These are phyloP conservation scores for Microctenopoma lineatum DNA, from an alignment of 2,797 vertebrate species.

Conservation along the genomic window DNA sequence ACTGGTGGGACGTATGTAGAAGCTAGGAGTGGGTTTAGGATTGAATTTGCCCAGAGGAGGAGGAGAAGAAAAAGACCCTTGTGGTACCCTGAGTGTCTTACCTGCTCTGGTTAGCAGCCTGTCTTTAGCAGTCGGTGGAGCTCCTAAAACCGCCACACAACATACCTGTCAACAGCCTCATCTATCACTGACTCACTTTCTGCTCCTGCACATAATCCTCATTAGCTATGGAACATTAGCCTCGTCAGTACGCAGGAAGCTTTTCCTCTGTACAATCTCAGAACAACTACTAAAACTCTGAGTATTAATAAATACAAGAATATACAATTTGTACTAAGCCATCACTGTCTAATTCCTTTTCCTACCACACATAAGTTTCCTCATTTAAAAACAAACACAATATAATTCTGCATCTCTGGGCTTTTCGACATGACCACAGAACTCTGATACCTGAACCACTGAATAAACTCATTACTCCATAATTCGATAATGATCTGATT, in stretches of 20 bases:
- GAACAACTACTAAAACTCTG: neutral
- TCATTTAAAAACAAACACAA: neutral
- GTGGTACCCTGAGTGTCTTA: conserved; percentile 69
- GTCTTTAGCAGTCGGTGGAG: conserved; percentile 80
- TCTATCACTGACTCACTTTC: conserved; percentile 48
- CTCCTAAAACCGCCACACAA: conserved; percentile 83
- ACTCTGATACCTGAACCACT: no score
- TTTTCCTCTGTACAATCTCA: neutral
- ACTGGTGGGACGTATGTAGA: conserved; percentile 8
- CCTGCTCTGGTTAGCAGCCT: conserved; percentile 71
- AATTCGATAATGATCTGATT: no score
- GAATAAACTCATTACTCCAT: no score
- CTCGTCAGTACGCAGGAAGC: neutral
- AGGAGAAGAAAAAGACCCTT: conserved; percentile 33
- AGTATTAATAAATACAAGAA: no score
- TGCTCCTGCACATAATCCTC: conserved; percentile 21
- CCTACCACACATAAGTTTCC: neutral
- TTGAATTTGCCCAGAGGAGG: conserved; percentile 24
- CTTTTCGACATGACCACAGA: no score
- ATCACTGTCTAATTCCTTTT: neutral
- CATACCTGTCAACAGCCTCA: conserved; percentile 70
- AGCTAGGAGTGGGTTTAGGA: conserved; percentile 51
- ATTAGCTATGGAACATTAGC: conserved; percentile 1
- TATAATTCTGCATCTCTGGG: neutral
- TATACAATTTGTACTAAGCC: no score